A percentile compares a stretch with the other conserved stretches of the same genome.
phyloP scores from a whole-genome alignment of 2,797 vertebrate genomes.

The Bufotes viridis region DNA sequence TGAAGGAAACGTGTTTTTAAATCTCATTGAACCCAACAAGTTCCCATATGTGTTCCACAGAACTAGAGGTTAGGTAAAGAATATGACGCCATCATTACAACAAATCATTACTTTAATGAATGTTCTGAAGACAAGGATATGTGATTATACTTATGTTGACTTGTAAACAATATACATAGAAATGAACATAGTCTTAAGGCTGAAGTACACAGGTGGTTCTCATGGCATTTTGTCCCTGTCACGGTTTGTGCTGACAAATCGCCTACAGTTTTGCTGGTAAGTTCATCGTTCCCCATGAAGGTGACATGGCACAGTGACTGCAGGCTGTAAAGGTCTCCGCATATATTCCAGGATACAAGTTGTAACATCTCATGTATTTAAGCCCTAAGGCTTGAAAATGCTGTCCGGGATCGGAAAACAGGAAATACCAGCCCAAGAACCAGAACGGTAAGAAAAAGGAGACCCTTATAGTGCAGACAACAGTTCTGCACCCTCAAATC shows the following conservation, averaged over 20 bases:
- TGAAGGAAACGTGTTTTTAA: neutral
- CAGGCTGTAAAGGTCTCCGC: neutral
- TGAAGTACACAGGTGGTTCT: neutral
- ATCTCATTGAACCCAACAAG: neutral
- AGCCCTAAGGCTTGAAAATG: neutral
- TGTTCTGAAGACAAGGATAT: constrained; percentile 11
- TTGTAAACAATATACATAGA: constrained; percentile 19
- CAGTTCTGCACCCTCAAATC: neutral
- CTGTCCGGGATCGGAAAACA: neutral
- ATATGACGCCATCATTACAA: neutral
- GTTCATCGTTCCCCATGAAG: neutral
- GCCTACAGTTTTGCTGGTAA: neutral
- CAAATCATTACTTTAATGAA: constrained; percentile 36
- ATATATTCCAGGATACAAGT: neutral
- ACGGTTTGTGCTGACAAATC: neutral
- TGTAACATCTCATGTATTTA: neutral
- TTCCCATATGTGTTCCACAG: neutral
- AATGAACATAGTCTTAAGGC: neutral
- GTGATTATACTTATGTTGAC: constrained; percentile 5
- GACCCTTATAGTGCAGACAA: too few species aligned
- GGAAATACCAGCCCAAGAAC: too few species aligned
- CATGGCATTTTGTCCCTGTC: neutral
- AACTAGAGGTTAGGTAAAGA: neutral
- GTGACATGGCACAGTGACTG: neutral
- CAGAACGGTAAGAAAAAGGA: too few species aligned